Percentiles rank a stretch among this genome's conserved stretches.
Conservation (phyloP, 2,113 vertebrate genomes). For the Ramphastos sulfuratus region DNA sequence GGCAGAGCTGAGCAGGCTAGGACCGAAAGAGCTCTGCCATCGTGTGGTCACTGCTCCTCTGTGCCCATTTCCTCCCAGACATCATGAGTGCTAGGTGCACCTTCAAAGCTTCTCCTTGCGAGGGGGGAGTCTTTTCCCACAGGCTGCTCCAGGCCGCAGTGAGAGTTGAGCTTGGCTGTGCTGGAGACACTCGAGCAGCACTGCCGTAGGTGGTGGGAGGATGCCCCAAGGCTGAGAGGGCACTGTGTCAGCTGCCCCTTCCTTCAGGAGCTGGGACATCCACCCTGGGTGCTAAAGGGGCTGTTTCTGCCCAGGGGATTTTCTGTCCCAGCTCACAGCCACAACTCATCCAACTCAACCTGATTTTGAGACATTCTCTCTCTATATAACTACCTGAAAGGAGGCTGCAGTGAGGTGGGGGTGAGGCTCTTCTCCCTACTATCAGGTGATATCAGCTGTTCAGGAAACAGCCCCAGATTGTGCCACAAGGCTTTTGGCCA, state of each 20-base stretch:
- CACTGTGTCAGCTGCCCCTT: neutral
- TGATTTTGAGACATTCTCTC: no score
- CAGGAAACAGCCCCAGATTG: no score
- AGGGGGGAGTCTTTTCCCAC: neutral
- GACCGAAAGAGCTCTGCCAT: neutral
- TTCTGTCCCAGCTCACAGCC: neutral
- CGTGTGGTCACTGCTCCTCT: neutral
- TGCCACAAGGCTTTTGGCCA: no score
- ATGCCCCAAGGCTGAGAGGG: neutral
- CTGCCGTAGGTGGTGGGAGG: neutral
- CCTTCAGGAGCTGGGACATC: neutral
- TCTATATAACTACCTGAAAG: no score
- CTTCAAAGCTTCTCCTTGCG: neutral
- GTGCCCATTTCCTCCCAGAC: neutral
- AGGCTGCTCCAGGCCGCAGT: neutral
- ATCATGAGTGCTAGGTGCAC: neutral
- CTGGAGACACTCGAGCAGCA: no score
- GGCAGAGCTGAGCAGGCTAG: neutral
- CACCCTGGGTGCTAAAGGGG: neutral
- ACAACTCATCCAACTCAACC: neutral
- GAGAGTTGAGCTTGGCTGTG: neutral
- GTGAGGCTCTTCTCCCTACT: no score
- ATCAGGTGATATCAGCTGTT: no score
- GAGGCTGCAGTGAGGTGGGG: no score
- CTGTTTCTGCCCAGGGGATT: neutral